A percentile compares a stretch with the other conserved stretches of the same genome.
Evolutionary conservation across 2,113 vertebrate genomes (phyloP).

Genomic region (Numida meleagris): DNA sequence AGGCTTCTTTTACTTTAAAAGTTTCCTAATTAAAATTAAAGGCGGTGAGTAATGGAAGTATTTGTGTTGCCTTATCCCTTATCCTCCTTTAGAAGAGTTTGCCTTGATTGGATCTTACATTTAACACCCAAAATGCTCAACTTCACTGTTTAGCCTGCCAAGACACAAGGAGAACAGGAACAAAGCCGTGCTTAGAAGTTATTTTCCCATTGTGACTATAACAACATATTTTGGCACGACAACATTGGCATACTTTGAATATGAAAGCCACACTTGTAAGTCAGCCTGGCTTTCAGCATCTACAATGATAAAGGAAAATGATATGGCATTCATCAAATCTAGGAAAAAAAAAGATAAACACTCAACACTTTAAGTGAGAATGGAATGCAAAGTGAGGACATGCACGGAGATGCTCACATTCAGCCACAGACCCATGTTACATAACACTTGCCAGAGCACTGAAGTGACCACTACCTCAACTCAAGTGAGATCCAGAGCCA

Average conservation of each 20-base stretch:
- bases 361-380: slow-evolving; percentile 27
- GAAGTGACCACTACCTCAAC: not conserved
- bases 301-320: slow-evolving; percentile 23
- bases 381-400: not conserved
- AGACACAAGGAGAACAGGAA: slow-evolving; percentile 52
- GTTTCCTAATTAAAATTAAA: not conserved
- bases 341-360: slow-evolving; percentile 24
- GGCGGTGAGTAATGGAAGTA: not conserved
- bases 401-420: not conserved
- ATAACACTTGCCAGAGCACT: not conserved
- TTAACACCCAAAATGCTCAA: slow-evolving; percentile 26
- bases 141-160: slow-evolving; percentile 48
- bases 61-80: not conserved
- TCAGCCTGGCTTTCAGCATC: slow-evolving; percentile 47
- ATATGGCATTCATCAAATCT: not conserved
- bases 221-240: slow-evolving; percentile 57
- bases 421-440: not conserved
- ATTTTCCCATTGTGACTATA: slow-evolving; percentile 67
- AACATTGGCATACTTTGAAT: slow-evolving; percentile 37
- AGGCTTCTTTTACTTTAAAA: not conserved
- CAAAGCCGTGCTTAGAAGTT: slow-evolving; percentile 55
- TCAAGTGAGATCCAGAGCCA: not conserved
- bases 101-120: slow-evolving; percentile 48
- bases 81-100: slow-evolving; percentile 7
- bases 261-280: not conserved